These are phyloP conservation scores for Apamea crenata DNA, from an alignment of 2,888 invertebrate genomes.

Conservation along the genomic window DNA sequence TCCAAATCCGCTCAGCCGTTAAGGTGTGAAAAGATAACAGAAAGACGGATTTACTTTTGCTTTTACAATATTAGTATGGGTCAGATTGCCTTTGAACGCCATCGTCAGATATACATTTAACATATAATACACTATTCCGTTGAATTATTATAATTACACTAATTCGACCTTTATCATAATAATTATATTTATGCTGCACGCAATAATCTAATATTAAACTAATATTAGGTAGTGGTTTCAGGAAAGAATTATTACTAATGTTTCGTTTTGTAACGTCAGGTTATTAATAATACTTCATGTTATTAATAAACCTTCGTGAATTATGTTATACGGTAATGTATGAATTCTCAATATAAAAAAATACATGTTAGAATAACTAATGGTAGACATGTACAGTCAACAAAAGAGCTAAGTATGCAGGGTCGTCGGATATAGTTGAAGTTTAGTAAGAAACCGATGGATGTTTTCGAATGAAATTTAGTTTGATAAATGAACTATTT, in stretches of 20 bases:
- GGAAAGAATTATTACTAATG: slow-evolving; percentile 30
- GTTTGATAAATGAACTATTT: no score
- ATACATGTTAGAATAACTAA: slow-evolving; percentile 1
- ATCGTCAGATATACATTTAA: not conserved
- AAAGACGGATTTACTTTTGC: not conserved
- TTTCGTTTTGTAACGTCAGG: slow-evolving; percentile 2
- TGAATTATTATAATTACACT: slow-evolving; percentile 38
- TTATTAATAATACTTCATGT: not conserved
- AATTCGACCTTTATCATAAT: slow-evolving; percentile 29
- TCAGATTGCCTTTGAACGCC: not conserved
- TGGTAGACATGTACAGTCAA: not conserved
- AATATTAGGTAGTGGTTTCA: slow-evolving; percentile 36
- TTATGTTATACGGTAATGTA: not conserved
- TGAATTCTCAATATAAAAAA: slow-evolving; percentile 6
- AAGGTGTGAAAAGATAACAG: not conserved
- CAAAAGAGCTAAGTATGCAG: no score
- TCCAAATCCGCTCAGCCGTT: not conserved
- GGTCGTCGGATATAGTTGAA: no score
- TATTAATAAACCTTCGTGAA: slow-evolving; percentile 7
- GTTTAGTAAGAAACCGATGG: no score
- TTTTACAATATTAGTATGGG: not conserved
- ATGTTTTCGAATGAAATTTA: no score
- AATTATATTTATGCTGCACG: slow-evolving; percentile 13
- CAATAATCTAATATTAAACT: slow-evolving; percentile 14
- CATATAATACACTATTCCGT: not conserved